These are phyloP conservation scores for Oxytorus armatus DNA, from an alignment of 2,888 invertebrate genomes.

Conservation along the genomic window DNA sequence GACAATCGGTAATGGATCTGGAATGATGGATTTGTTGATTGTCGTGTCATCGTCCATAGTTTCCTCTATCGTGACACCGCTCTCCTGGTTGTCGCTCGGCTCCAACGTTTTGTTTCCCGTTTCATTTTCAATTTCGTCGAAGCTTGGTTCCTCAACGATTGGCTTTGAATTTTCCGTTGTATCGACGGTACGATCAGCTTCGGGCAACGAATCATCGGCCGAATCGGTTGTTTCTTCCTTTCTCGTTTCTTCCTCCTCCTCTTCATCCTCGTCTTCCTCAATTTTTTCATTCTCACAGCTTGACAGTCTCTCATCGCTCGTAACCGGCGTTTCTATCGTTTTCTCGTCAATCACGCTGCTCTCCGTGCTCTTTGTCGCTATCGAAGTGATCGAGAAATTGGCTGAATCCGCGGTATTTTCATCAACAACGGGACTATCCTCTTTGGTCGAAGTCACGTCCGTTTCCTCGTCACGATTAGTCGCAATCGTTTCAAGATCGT, in stretches of 20 bases:
- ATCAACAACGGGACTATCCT: constrained; percentile 13
- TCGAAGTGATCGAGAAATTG: background rate
- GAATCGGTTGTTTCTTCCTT: constrained; percentile 34
- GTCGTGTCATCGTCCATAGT: constrained; percentile 74
- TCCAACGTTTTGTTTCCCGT: background rate
- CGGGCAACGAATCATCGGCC: constrained; percentile 40
- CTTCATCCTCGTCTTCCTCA: constrained; percentile 17
- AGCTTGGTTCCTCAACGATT: constrained; percentile 65
- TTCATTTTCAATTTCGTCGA: constrained; percentile 55
- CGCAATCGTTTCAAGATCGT: constrained; percentile 41
- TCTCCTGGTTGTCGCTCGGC: constrained; percentile 30
- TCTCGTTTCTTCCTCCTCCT: constrained; percentile 17
- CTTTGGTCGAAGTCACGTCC: constrained; percentile 24
- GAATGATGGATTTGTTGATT: constrained; percentile 74
- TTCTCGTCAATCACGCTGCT: constrained; percentile 18
- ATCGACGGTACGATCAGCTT: constrained; percentile 51
- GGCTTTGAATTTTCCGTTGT: constrained; percentile 63
- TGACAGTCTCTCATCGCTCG: constrained; percentile 33
- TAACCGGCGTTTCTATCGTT: constrained; percentile 27
- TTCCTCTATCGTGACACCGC: constrained; percentile 77
- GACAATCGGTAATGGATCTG: constrained; percentile 79
- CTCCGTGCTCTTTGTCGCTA: background rate
- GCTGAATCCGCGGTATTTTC: constrained; percentile 17
- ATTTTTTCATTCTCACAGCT: constrained; percentile 14
- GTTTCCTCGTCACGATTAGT: background rate